Conservation (phyloP, 2,113 vertebrate species). For the Azemiops feae region DNA sequence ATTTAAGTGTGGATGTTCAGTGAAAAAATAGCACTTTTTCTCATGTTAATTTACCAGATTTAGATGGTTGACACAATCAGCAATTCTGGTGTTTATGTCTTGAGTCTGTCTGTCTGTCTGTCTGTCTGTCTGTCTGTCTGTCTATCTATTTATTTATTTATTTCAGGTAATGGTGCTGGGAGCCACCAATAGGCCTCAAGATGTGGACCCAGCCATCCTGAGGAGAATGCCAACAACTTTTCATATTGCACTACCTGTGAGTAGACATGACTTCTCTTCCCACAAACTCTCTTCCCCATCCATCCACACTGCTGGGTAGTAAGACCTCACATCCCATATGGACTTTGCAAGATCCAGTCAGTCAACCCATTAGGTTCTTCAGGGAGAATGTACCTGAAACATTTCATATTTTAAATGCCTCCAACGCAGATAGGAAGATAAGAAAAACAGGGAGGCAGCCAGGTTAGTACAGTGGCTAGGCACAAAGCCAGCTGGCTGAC, state of each 20-base stretch:
- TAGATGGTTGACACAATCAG: background rate
- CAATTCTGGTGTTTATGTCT: background rate
- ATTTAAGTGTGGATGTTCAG: too few relatives aligned
- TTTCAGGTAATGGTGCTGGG: slow-evolving; percentile 79
- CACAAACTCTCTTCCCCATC: background rate
- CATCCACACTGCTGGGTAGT: background rate
- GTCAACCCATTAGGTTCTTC: background rate
- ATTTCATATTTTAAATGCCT: background rate
- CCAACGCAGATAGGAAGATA: background rate
- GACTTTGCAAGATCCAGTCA: background rate
- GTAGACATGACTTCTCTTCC: slow-evolving; percentile 3
- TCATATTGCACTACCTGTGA: slow-evolving; percentile 74
- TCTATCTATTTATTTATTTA: background rate
- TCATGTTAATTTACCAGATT: background rate
- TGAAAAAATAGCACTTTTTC: too few relatives aligned
- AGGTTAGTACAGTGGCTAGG: background rate
- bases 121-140: background rate
- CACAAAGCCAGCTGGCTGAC: background rate
- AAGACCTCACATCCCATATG: background rate
- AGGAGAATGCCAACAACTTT: slow-evolving; percentile 77
- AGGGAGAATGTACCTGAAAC: background rate
- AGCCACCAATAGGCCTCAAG: slow-evolving; percentile 79
- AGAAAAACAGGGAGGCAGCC: background rate
- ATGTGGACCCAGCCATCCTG: slow-evolving; percentile 77
- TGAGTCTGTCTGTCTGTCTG: too few relatives aligned